Base-by-base conservation (phyloP, 2,888 invertebrate genomes). In the Drosophila rubida region DNA sequence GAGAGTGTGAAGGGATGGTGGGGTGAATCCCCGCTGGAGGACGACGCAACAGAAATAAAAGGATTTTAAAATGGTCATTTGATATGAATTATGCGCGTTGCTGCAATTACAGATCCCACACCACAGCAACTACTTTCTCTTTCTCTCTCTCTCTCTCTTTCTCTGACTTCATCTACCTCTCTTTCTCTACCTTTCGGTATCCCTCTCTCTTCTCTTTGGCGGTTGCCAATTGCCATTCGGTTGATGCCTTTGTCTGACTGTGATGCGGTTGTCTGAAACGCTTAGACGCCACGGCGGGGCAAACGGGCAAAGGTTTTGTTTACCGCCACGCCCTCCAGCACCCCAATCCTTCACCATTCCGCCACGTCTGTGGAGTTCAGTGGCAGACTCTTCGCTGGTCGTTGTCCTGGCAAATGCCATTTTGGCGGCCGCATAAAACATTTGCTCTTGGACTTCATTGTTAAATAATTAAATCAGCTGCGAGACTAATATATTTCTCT, bases 11-110 rank as follows among this genome's bases (percentile, higher is more conserved):
- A 7, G 11, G 37, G 2, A 13, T 1, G 19, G 13, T 0, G 25
- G 5, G n/a, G 25, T 14, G 25, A 13, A 41, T 22, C 14, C 42
- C 14, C 27, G 27, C 13, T 13, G 42, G 13, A 66, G 82, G 57
- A 65, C 67, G 77, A 87, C 88, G 75, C 87, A 85, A 77, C 76
- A 54, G 80, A 90, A 90, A 90, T 90, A 91, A 91, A 90, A 90
- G 90, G 90, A 89, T 91, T 90, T 90, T 85, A 90, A 90, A 91
- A 91, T 90, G 90, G 90, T 91, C 90, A 90, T 90, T 90, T 91
- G 89, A 89, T 90, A 91, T 90, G 90, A 90, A 90, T 90, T 90
- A 91, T 90, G 90, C 90, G 88, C 90, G 89, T 76, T 89, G 84
- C 75, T 89, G 90, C 90, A 90, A 90, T 91, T 90, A 91, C 89